A percentile compares a stretch with the other conserved stretches of the same genome.
Conservation (phyloP, 2,113 vertebrate species). For the Cyprinodon brontotheroides region DNA sequence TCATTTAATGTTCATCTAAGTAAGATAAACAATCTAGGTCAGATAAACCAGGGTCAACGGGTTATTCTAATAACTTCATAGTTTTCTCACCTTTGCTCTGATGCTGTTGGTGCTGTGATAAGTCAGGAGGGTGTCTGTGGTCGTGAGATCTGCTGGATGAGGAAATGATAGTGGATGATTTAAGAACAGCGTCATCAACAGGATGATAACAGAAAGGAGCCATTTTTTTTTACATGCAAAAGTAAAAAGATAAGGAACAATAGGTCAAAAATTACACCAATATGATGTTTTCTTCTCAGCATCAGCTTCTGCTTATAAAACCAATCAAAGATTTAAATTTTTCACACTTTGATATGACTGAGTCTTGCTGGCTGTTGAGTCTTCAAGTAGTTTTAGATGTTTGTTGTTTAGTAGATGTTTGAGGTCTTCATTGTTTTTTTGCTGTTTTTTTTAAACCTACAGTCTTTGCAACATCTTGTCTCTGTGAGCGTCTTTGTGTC, state of each 20-base stretch:
- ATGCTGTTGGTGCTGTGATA: neutral
- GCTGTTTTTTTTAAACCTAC: slow-evolving; percentile 4
- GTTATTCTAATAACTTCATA: neutral
- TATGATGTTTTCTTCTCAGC: neutral
- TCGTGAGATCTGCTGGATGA: slow-evolving; percentile 38
- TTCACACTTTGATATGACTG: neutral
- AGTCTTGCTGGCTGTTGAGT: neutral
- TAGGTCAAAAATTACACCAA: neutral
- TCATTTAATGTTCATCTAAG: no score
- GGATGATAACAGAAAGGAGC: neutral
- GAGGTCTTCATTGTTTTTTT: no score
- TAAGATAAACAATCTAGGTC: no score
- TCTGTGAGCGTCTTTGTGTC: neutral
- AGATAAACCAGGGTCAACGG: no score
- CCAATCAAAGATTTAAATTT: neutral
- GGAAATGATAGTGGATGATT: slow-evolving; percentile 37
- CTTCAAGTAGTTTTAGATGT: no score
- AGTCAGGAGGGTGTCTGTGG: neutral
- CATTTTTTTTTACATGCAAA: no score
- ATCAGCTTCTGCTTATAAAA: neutral
- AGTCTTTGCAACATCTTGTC: neutral
- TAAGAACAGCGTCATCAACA: slow-evolving; percentile 15
- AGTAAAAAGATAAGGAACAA: neutral
- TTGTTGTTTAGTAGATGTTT: no score
- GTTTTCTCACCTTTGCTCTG: slow-evolving; percentile 5